phyloP scores from a whole-genome alignment of 2,888 invertebrate genomes.

The Aleiodes testaceus region DNA sequence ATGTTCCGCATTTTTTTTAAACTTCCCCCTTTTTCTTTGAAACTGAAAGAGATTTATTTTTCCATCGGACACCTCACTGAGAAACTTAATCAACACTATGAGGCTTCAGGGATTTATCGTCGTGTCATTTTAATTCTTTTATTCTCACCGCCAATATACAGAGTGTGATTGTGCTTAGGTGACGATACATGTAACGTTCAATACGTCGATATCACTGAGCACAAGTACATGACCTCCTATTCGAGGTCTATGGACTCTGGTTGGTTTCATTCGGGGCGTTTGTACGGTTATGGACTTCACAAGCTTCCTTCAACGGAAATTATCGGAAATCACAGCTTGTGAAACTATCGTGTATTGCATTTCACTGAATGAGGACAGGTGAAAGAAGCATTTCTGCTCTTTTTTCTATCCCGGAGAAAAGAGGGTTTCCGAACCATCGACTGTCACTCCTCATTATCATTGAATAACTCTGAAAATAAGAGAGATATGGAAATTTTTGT shows the following conservation, averaged over 20 bases:
- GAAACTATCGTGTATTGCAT: conserved; percentile 7
- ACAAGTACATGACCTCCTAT: conserved; percentile 27
- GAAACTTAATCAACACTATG: conserved; percentile 11
- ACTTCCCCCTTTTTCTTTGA: neutral
- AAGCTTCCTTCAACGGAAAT: conserved; percentile 22
- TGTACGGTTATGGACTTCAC: conserved; percentile 19
- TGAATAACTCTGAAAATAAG: too few species aligned
- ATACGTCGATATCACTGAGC: conserved; percentile 26
- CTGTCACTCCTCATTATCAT: too few species aligned
- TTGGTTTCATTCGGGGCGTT: neutral
- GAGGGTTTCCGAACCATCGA: too few species aligned
- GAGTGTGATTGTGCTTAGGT: conserved; percentile 2
- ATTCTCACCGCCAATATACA: neutral
- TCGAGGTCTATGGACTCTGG: conserved; percentile 27
- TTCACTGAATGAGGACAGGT: conserved; percentile 15
- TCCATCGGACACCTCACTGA: neutral
- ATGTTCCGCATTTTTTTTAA: neutral
- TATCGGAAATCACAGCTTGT: conserved; percentile 21
- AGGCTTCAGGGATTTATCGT: conserved; percentile 6
- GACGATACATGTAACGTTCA: conserved; percentile 17
- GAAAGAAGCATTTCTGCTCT: neutral
- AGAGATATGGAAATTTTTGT: too few species aligned
- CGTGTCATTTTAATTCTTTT: neutral
- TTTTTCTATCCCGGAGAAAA: neutral
- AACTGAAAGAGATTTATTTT: conserved; percentile 12